Conservation (phyloP, 1,140 invertebrate genomes). For the Sarcophaga peregrina region DNA sequence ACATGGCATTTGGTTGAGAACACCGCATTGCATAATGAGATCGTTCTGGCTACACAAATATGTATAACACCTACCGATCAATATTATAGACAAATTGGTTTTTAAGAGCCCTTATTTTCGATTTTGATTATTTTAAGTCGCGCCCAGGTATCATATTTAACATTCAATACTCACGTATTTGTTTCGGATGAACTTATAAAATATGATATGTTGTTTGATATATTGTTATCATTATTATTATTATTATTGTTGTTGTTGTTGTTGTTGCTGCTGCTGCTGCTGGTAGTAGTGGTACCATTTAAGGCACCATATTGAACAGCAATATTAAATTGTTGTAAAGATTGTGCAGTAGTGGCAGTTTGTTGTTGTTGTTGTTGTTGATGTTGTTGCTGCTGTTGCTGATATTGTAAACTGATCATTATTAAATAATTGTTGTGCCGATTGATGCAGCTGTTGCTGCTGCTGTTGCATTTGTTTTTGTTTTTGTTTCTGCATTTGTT, state of each 20-base stretch:
- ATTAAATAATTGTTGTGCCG: background rate
- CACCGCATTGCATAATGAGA: too few relatives aligned
- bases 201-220: conserved; percentile 44
- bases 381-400: background rate
- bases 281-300: conserved; percentile 12
- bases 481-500: background rate
- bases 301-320: conserved; percentile 19
- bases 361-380: background rate
- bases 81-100: too few relatives aligned
- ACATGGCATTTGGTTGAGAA: background rate
- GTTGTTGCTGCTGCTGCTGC: conserved; percentile 5
- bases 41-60: too few relatives aligned
- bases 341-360: background rate
- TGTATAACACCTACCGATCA: background rate
- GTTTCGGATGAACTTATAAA: conserved; percentile 28
- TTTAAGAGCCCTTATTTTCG: too few relatives aligned
- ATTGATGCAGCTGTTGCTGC: conserved; percentile 32
- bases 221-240: background rate
- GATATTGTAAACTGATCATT: background rate
- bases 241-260: conserved; percentile 42
- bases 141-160: too few relatives aligned
- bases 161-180: background rate
- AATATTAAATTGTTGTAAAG: conserved; percentile 27
- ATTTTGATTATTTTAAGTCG: too few relatives aligned
- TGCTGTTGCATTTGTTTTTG: background rate